Conservation (phyloP, 2,888 invertebrate genomes). For the Phymatocera aterrima region DNA sequence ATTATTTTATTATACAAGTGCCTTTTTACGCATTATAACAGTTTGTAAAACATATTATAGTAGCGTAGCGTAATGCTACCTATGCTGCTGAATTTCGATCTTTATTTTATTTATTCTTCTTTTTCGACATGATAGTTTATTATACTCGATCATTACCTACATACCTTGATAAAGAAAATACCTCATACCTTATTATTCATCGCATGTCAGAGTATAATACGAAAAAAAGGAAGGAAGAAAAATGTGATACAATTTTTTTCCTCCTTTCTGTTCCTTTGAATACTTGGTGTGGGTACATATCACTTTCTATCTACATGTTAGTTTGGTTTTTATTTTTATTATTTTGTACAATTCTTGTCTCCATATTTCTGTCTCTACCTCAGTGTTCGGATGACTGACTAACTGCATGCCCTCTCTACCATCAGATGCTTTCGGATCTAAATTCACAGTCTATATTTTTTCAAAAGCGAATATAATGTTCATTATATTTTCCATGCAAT, state of each 20-base stretch:
- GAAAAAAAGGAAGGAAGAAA: no score
- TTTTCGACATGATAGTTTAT: no score
- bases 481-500: no score
- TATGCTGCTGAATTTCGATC: conserved; percentile 7
- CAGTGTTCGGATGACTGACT: conserved; percentile 22
- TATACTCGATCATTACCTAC: no score
- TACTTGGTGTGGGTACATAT: conserved; percentile 37
- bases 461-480: no score
- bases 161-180: no score
- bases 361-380: background rate
- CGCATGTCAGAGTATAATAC: conserved; percentile 21
- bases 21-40: conserved; percentile 65
- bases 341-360: no score
- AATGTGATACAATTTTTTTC: background rate
- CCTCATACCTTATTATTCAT: no score
- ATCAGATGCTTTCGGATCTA: conserved; percentile 32
- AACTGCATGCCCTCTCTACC: conserved; percentile 37
- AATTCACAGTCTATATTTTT: no score
- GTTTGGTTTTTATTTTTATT: background rate
- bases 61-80: no score
- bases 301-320: conserved; percentile 16
- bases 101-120: background rate
- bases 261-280: background rate
- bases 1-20: conserved; percentile 73
- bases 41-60: conserved; percentile 18